A percentile compares a stretch with the other conserved stretches of the same genome.
Evolutionary conservation across 2,113 vertebrate species (phyloP).

Genomic region (Mesembrinibis cayennensis): DNA sequence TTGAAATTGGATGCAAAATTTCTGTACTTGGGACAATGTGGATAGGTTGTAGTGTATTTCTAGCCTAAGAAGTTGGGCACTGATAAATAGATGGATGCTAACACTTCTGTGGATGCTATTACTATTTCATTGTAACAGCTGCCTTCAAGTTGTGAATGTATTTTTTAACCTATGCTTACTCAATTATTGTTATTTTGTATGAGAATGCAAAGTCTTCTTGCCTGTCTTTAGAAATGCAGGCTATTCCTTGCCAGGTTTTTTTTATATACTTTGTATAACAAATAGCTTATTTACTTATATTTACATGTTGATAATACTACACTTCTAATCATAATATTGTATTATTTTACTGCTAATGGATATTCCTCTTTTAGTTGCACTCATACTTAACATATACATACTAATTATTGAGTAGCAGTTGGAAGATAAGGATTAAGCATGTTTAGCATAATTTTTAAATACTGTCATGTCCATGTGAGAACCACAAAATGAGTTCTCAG

Average conservation of each 20-base stretch:
- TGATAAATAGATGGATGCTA: neutral
- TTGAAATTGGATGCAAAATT: neutral
- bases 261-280: neutral
- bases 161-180: neutral
- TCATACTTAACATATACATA: neutral
- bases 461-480: neutral
- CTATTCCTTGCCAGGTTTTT: neutral
- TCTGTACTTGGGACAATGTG: neutral
- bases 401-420: neutral
- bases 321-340: neutral
- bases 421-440: neutral
- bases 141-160: neutral
- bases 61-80: neutral
- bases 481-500: neutral
- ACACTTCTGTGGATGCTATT: neutral
- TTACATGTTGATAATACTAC: neutral
- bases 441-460: neutral
- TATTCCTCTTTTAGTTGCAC: neutral
- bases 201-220: neutral
- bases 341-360: neutral
- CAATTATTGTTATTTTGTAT: neutral
- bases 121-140: neutral
- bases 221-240: neutral
- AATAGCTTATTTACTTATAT: neutral
- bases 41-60: neutral